These are phyloP conservation scores for Sebastes nivosus DNA, from an alignment of 2,797 vertebrate genomes.

Conservation along the genomic window DNA sequence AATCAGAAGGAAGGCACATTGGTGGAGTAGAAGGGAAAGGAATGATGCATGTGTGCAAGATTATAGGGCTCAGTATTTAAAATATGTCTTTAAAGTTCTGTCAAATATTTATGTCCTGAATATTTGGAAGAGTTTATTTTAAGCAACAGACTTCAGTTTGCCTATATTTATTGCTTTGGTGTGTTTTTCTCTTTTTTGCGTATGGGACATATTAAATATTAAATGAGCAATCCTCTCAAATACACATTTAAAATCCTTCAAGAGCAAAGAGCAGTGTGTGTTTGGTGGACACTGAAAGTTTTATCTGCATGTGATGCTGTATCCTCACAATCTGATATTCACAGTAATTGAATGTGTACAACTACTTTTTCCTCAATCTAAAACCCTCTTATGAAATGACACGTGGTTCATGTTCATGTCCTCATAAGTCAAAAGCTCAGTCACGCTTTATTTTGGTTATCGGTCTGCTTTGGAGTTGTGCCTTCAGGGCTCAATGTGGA, in stretches of 20 bases:
- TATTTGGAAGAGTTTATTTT: background rate
- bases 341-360: background rate
- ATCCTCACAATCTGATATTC: background rate
- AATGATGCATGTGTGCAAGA: constrained; percentile 12
- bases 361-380: background rate
- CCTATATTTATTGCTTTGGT: background rate
- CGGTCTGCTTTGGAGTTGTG: constrained; percentile 62
- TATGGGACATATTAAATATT: constrained; percentile 39
- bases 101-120: background rate
- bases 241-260: constrained; percentile 15
- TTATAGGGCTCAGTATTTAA: background rate
- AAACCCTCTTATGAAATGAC: constrained; percentile 45
- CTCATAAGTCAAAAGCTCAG: constrained; percentile 57
- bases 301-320: constrained; percentile 23
- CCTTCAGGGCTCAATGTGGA: constrained; percentile 65
- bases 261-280: background rate
- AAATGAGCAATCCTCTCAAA: constrained; percentile 20
- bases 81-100: constrained; percentile 15
- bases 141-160: background rate
- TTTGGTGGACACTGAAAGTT: constrained; percentile 42
- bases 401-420: constrained; percentile 58
- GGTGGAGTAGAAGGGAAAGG: background rate
- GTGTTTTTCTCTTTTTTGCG: background rate
- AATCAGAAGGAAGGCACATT: constrained; percentile 9
- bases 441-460: constrained; percentile 71